Evolutionary conservation across 2,797 vertebrate species (phyloP).

Genomic region (Lepilemur ruficaudatus): DNA sequence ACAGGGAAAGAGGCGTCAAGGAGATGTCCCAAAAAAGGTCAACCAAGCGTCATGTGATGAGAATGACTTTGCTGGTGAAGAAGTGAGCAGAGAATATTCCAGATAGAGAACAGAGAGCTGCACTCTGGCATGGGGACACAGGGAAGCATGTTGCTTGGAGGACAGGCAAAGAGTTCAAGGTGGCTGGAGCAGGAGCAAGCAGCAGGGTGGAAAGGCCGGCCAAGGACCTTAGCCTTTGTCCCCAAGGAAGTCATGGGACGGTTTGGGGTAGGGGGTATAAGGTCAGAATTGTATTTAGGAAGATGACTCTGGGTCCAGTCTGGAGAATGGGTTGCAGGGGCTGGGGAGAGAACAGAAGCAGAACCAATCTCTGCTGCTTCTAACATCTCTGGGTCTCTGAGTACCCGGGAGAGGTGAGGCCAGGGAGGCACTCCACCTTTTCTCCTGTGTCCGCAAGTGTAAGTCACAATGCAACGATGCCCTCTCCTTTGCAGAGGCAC

Average conservation of each 20-base stretch:
- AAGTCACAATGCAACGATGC: constrained; percentile 70
- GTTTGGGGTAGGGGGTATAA: neutral
- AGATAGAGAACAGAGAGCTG: neutral
- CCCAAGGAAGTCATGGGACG: neutral
- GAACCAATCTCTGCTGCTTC: neutral
- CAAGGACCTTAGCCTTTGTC: neutral
- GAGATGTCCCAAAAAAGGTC: fast-evolving
- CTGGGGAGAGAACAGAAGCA: neutral
- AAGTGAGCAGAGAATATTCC: neutral
- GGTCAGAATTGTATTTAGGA: neutral
- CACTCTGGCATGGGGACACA: fast-evolving
- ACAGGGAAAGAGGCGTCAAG: fast-evolving
- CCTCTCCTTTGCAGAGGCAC: constrained; percentile 66
- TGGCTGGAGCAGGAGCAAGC: neutral
- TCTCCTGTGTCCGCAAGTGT: neutral
- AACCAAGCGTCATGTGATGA: neutral
- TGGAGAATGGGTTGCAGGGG: neutral
- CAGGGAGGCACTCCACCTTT: neutral
- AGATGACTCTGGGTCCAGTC: neutral
- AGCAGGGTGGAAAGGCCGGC: neutral
- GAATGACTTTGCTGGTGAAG: neutral
- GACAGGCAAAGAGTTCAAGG: neutral
- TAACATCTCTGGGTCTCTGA: neutral
- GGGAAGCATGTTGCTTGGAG: fast-evolving
- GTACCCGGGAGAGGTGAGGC: fast-evolving